Conservation (phyloP, 2,797 vertebrate species). For the Streptopelia turtur region DNA sequence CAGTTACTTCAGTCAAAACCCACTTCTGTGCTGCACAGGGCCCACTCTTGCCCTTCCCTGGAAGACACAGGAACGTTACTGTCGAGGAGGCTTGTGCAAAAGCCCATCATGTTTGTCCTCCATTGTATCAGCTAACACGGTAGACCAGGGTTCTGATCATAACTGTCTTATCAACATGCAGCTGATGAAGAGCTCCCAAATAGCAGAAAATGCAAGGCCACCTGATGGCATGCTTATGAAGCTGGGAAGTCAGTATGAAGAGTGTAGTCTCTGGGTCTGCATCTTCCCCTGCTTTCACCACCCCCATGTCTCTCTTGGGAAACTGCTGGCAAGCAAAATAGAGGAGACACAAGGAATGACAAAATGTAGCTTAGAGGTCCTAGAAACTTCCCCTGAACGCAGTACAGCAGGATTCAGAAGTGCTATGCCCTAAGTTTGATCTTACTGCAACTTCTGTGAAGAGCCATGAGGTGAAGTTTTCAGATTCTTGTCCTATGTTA, state of each 20-base stretch:
- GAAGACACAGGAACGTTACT: neutral
- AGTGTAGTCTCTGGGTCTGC: neutral
- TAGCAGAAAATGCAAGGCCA: neutral
- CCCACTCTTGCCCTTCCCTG: neutral
- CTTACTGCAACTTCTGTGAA: neutral
- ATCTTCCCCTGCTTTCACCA: neutral
- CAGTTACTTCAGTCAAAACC: neutral
- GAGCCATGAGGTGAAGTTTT: neutral
- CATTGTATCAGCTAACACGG: neutral
- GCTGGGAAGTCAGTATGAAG: neutral
- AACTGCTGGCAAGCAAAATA: neutral
- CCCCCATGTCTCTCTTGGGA: neutral
- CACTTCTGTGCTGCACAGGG: neutral
- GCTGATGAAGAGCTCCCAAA: neutral
- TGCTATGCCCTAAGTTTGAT: neutral
- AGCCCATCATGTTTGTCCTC: neutral
- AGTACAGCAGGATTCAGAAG: neutral
- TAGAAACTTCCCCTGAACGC: neutral
- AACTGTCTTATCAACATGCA: neutral
- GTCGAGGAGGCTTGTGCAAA: neutral
- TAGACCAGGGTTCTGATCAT: neutral
- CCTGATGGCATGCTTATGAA: neutral
- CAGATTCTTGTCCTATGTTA: neutral
- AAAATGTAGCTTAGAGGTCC: neutral
- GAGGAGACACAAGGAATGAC: neutral